Conservation (phyloP, 2,888 invertebrate genomes). For the Crematogaster levior region DNA sequence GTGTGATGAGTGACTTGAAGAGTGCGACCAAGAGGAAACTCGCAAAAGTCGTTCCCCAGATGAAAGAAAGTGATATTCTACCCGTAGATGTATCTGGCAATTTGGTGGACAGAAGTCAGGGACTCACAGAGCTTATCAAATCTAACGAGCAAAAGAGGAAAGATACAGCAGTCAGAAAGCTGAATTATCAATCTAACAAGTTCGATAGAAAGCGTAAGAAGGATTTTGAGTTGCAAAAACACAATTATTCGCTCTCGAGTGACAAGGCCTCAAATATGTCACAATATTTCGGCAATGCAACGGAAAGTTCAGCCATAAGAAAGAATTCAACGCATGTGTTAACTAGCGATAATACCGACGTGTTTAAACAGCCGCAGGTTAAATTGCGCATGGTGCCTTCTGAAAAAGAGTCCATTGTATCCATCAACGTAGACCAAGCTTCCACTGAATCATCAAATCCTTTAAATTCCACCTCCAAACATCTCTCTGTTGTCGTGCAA, state of each 20-base stretch:
- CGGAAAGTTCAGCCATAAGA: neutral
- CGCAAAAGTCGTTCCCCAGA: neutral
- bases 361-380: slow-evolving; percentile 56
- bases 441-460: slow-evolving; percentile 4
- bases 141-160: slow-evolving; percentile 49
- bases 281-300: slow-evolving; percentile 16
- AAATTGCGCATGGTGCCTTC: slow-evolving; percentile 69
- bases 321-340: slow-evolving; percentile 22
- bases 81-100: slow-evolving; percentile 39
- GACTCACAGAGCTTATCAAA: neutral
- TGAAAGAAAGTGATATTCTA: slow-evolving; percentile 7
- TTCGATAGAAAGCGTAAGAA: neutral
- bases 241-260: slow-evolving; percentile 6
- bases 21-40: slow-evolving; percentile 13
- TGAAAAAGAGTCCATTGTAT: slow-evolving; percentile 66
- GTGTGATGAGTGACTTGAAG: slow-evolving; percentile 56
- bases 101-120: slow-evolving; percentile 60
- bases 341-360: neutral
- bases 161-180: neutral
- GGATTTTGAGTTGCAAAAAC: neutral
- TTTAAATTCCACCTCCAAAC: slow-evolving; percentile 40
- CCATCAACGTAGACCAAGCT: slow-evolving; percentile 63
- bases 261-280: neutral
- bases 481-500: slow-evolving; percentile 68
- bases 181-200: neutral